phyloP scores from a whole-genome alignment of 2,113 vertebrate species.

The Petroica traversi region DNA sequence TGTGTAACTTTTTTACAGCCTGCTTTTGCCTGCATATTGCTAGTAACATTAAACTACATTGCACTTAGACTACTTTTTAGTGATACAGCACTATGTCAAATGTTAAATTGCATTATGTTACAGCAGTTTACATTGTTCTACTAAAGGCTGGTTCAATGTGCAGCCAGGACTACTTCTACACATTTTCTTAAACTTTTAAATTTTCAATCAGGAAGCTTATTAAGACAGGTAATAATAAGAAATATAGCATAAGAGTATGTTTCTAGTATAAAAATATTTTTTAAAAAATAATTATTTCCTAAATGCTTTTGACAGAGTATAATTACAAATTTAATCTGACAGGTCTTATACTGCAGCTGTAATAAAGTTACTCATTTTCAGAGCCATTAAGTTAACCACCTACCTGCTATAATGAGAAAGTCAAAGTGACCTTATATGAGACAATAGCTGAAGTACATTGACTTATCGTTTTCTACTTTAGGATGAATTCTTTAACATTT shows the following conservation, averaged over 20 bases:
- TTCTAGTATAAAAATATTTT: background rate
- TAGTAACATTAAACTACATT: background rate
- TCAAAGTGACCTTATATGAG: conserved; percentile 32
- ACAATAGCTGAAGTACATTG: background rate
- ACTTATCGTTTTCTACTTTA: background rate
- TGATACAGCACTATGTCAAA: background rate
- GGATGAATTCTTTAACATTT: background rate
- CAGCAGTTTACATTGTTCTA: background rate
- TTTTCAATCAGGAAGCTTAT: fast-evolving
- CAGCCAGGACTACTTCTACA: background rate
- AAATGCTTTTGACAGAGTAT: background rate
- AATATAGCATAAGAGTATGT: background rate
- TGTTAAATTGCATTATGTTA: background rate
- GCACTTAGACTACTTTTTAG: background rate
- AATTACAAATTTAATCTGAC: conserved; percentile 8
- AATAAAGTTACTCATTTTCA: conserved; percentile 31
- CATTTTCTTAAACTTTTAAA: background rate
- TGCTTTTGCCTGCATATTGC: background rate
- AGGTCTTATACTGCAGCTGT: background rate
- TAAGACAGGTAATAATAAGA: background rate
- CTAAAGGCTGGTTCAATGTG: background rate
- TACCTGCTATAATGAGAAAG: background rate
- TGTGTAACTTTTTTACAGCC: background rate
- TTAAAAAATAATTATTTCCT: background rate
- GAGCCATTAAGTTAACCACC: conserved; percentile 19